phyloP scores from a whole-genome alignment of 2,888 invertebrate species.

The Allophyes oxyacanthae region DNA sequence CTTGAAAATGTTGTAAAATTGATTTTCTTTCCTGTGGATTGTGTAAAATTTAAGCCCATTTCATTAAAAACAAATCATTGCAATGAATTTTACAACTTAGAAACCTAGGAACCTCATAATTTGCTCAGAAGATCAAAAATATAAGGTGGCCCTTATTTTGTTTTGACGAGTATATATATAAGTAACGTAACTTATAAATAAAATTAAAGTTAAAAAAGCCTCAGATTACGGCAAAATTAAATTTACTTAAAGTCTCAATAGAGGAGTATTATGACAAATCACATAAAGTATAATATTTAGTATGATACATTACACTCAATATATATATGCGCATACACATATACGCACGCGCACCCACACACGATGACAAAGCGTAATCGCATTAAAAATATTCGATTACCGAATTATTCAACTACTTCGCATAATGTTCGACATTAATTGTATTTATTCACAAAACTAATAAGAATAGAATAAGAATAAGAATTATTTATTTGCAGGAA shows the following conservation, averaged over 20 bases:
- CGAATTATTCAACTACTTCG: slow-evolving; percentile 37
- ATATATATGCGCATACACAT: slow-evolving; percentile 3
- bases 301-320: slow-evolving; percentile 16
- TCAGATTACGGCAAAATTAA: slow-evolving; percentile 24
- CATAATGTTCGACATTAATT: slow-evolving; percentile 39
- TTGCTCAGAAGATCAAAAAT: too few relatives aligned
- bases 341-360: not conserved
- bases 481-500: too few relatives aligned
- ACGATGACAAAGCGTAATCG: slow-evolving; percentile 8
- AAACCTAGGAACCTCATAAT: too few relatives aligned
- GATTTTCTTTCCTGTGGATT: too few relatives aligned
- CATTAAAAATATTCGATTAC: slow-evolving; percentile 30
- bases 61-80: too few relatives aligned
- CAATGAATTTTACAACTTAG: too few relatives aligned
- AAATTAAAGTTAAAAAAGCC: slow-evolving; percentile 17
- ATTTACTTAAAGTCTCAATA: slow-evolving; percentile 37
- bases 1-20: too few relatives aligned
- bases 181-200: slow-evolving; percentile 11
- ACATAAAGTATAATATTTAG: slow-evolving; percentile 18
- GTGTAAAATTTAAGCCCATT: too few relatives aligned
- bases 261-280: slow-evolving; percentile 50
- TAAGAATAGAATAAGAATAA: too few relatives aligned
- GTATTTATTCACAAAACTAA: slow-evolving; percentile 36
- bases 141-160: too few relatives aligned
- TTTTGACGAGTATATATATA: too few relatives aligned